phyloP scores from a whole-genome alignment of 2,113 vertebrate genomes.

The Xenopus laevis region DNA sequence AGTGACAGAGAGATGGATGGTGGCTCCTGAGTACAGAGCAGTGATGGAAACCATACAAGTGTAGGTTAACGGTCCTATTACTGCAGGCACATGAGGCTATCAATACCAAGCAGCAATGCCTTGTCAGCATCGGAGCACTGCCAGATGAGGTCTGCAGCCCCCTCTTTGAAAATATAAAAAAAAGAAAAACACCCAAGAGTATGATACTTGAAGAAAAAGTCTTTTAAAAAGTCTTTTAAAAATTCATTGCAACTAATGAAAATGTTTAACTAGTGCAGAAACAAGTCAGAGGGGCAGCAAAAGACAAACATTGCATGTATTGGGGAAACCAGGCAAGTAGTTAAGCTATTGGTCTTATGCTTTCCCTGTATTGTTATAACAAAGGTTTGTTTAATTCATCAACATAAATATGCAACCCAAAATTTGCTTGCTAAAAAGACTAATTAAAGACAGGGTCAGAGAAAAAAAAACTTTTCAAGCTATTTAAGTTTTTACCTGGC shows the following conservation, averaged over 20 bases:
- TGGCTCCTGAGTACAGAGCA: slow-evolving; percentile 44
- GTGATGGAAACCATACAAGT: slow-evolving; percentile 56
- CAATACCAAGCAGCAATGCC: slow-evolving; percentile 51
- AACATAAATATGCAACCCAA: too few species aligned
- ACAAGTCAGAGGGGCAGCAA: too few species aligned
- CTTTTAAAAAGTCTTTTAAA: neutral
- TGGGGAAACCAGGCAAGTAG: too few species aligned
- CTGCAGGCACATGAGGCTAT: slow-evolving; percentile 45
- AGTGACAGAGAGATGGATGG: slow-evolving; percentile 63
- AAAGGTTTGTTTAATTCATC: too few species aligned
- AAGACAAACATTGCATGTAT: too few species aligned
- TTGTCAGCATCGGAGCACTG: slow-evolving; percentile 43
- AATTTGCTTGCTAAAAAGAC: too few species aligned
- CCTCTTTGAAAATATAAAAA: slow-evolving; percentile 17
- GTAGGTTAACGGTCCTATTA: slow-evolving; percentile 61
- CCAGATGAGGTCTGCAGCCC: slow-evolving; percentile 23
- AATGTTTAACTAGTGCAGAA: neutral
- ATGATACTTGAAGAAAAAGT: neutral
- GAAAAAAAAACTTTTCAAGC: too few species aligned
- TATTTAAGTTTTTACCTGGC: too few species aligned
- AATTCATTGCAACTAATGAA: neutral
- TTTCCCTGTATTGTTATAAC: too few species aligned
- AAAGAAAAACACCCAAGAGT: neutral
- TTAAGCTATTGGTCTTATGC: too few species aligned
- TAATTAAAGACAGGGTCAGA: too few species aligned